A percentile compares a stretch with the other conserved stretches of the same genome.
Evolutionary conservation across 1,140 invertebrate species (phyloP).

Genomic region (Hycleus phaleratus): DNA sequence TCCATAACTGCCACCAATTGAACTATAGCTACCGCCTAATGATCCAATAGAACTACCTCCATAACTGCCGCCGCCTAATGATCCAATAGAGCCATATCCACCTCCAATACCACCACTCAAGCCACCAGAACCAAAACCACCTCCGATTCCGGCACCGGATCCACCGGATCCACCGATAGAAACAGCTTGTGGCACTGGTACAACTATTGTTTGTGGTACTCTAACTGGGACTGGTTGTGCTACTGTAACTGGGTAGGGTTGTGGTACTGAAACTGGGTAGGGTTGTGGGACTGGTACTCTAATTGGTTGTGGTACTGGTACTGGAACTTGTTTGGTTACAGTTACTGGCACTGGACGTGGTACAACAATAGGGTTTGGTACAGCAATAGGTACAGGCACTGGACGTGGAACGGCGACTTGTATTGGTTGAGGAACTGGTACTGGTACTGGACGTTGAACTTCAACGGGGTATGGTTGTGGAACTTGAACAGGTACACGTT

Average conservation of each 20-base stretch:
- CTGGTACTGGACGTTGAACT: slow-evolving; percentile 37
- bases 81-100: slow-evolving; percentile 13
- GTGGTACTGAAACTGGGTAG: slow-evolving; percentile 27
- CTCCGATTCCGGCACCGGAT: slow-evolving; percentile 2
- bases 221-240: slow-evolving; percentile 29
- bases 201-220: slow-evolving; percentile 34
- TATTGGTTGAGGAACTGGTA: slow-evolving; percentile 20
- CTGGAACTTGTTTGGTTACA: slow-evolving; percentile 27
- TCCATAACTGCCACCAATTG: slow-evolving; percentile 21
- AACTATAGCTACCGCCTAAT: slow-evolving; percentile 13
- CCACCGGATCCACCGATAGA: slow-evolving; percentile 25
- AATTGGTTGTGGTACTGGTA: slow-evolving; percentile 27
- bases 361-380: slow-evolving; percentile 34
- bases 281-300: slow-evolving; percentile 29
- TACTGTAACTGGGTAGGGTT: slow-evolving; percentile 32
- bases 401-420: slow-evolving; percentile 31
- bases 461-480: slow-evolving; percentile 40
- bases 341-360: slow-evolving; percentile 36
- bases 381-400: slow-evolving; percentile 30
- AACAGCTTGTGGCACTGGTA: slow-evolving; percentile 35
- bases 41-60: slow-evolving; percentile 15
- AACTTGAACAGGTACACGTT: slow-evolving; percentile 27
- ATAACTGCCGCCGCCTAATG: slow-evolving; percentile 27
- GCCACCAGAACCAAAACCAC: slow-evolving; percentile 15
- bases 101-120: slow-evolving; percentile 14